phyloP scores from a whole-genome alignment of 2,113 vertebrate genomes.

The Alligator mississippiensis region DNA sequence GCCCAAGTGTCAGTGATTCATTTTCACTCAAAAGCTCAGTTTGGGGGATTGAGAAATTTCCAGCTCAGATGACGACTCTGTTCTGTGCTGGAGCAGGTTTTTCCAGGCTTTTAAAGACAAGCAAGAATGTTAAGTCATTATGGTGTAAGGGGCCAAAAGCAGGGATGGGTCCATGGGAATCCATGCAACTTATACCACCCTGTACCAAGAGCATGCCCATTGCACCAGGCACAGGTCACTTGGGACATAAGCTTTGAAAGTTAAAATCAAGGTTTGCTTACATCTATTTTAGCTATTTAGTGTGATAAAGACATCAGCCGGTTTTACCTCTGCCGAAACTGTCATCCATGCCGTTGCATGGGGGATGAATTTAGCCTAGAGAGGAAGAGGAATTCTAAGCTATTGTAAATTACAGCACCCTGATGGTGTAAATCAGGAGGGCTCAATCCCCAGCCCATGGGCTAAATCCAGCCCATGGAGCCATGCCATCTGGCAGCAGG shows the following conservation, averaged over 20 bases:
- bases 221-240: background rate
- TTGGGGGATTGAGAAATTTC: background rate
- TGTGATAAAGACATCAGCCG: no score
- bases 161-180: rapidly evolving
- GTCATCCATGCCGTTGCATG: no score
- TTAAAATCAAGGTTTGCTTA: background rate
- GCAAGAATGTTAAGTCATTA: background rate
- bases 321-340: no score
- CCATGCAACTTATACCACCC: background rate
- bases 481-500: no score
- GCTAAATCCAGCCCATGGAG: no score
- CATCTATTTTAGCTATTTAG: no score
- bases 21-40: background rate
- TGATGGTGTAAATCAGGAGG: no score
- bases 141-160: background rate
- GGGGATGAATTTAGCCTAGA: no score
- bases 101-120: background rate
- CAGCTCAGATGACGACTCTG: rapidly evolving
- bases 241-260: background rate
- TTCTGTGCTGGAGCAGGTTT: background rate
- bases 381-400: no score
- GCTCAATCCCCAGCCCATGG: no score
- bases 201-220: background rate
- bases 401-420: no score
- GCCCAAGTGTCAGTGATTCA: rapidly evolving